These are phyloP conservation scores for Smittia aterrima DNA, from an alignment of 2,888 invertebrate species.

Conservation along the genomic window DNA sequence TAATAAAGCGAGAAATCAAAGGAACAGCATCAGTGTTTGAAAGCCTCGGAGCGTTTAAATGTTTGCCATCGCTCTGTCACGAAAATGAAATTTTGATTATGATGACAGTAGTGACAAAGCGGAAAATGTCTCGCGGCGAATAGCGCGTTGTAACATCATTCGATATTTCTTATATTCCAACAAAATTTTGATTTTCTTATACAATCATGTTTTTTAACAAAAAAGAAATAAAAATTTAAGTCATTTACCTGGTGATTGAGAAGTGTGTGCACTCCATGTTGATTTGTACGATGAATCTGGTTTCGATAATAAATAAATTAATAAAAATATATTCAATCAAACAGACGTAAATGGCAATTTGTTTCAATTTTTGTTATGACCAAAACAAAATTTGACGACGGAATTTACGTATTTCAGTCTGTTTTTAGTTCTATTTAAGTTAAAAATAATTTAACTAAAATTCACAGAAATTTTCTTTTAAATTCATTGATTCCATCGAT, in stretches of 20 bases:
- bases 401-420: too few species aligned
- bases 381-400: too few species aligned
- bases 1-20: conserved; percentile 32
- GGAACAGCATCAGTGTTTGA: conserved; percentile 3
- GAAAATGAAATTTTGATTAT: conserved; percentile 41
- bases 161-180: conserved; percentile 14
- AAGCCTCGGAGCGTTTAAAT: neutral
- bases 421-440: too few species aligned
- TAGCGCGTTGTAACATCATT: too few species aligned
- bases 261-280: conserved; percentile 77
- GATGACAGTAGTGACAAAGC: conserved; percentile 28
- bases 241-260: conserved; percentile 70
- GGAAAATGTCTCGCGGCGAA: neutral
- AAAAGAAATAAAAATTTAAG: neutral
- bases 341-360: neutral
- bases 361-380: too few species aligned
- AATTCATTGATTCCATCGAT: too few species aligned
- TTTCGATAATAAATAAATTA: neutral
- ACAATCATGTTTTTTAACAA: too few species aligned
- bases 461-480: too few species aligned
- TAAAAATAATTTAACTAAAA: neutral
- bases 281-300: conserved; percentile 85
- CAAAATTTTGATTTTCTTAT: too few species aligned
- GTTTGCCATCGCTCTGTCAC: neutral
- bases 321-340: neutral